Evolutionary conservation across 1,140 invertebrate species (phyloP).

Genomic region (Atta colombica): DNA sequence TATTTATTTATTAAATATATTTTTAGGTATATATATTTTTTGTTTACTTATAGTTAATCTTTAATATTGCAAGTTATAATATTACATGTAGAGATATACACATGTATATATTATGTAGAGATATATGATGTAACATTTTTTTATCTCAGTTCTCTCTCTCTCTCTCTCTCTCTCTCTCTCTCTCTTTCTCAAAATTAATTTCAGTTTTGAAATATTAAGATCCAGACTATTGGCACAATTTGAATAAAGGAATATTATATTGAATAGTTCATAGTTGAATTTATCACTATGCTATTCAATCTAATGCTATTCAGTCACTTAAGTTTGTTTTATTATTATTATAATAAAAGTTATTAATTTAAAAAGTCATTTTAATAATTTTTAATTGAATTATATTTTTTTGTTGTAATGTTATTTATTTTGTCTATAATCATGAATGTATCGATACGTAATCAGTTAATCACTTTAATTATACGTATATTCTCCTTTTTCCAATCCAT

Average conservation of each 20-base stretch:
- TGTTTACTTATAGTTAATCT: no score
- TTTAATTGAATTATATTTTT: not conserved
- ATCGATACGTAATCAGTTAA: not conserved
- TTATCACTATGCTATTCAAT: no score
- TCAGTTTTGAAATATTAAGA: not conserved
- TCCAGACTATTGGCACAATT: not conserved
- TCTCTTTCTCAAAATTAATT: not conserved
- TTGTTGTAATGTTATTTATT: slow-evolving; percentile 18
- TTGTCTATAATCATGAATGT: slow-evolving; percentile 4
- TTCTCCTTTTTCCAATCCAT: not conserved
- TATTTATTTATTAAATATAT: not conserved
- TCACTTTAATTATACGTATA: not conserved
- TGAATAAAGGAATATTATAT: not conserved
- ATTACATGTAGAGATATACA: not conserved
- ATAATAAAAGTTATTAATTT: not conserved
- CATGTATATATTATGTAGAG: not conserved
- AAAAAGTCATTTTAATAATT: not conserved
- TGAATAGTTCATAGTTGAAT: no score
- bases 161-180: not conserved
- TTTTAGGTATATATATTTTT: no score
- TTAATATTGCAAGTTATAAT: not conserved
- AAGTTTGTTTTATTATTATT: not conserved
- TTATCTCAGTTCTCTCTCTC: not conserved
- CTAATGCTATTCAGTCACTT: no score
- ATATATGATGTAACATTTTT: not conserved